Percentiles rank a stretch among this genome's conserved stretches.
Conservation (phyloP, 2,888 invertebrate species). For the Drosophila siamana region DNA sequence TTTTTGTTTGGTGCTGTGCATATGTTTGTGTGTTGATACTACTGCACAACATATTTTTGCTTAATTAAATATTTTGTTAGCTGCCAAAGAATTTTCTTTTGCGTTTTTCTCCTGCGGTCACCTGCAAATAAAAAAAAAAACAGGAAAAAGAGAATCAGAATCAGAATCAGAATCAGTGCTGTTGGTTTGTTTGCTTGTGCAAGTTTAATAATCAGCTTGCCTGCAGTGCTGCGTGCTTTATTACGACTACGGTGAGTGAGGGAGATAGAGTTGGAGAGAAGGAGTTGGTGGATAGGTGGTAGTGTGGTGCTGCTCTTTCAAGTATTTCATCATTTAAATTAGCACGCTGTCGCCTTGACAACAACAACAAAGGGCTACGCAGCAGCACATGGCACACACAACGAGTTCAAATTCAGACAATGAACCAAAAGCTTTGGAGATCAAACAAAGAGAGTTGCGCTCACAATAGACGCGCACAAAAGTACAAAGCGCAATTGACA, state of each 20-base stretch:
- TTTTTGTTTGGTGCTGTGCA: constrained; percentile 5
- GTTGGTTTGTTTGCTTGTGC: constrained; percentile 27
- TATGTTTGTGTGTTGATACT: constrained; percentile 55
- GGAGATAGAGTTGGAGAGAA: not conserved
- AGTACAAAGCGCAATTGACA: constrained; percentile 58
- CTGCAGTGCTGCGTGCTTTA: constrained; percentile 40
- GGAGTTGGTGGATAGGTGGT: not conserved
- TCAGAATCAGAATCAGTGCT: not conserved
- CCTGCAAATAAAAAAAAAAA: constrained; percentile 14
- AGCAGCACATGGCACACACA: constrained; percentile 32
- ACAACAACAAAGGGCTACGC: constrained; percentile 51
- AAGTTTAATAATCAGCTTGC: constrained; percentile 48
- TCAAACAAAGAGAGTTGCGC: constrained; percentile 44
- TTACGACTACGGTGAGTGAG: not conserved
- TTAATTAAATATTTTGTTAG: constrained; percentile 76
- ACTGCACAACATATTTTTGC: constrained; percentile 68
- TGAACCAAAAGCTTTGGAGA: constrained; percentile 39
- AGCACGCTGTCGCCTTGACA: constrained; percentile 66
- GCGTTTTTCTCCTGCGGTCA: constrained; percentile 12
- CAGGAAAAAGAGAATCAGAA: not conserved
- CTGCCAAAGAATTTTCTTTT: constrained; percentile 44
- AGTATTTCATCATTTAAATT: constrained; percentile 72
- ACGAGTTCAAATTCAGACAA: constrained; percentile 52
- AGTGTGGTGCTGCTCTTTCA: constrained; percentile 2
- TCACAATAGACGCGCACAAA: constrained; percentile 44